Base-by-base conservation (phyloP, 2,888 invertebrate species). In the Latrodectus hesperus region DNA sequence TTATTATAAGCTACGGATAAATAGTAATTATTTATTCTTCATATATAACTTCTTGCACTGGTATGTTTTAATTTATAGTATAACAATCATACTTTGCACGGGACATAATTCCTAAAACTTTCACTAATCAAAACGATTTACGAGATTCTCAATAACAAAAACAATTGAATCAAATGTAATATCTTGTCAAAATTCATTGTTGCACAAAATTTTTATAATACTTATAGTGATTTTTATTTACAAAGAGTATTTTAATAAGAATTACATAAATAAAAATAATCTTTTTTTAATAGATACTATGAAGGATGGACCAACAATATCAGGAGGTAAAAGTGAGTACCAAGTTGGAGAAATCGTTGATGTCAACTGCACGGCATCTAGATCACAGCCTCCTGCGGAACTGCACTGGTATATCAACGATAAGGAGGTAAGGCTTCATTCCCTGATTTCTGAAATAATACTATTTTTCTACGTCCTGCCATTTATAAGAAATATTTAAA, bases 321-420 rank as follows among this genome's bases (percentile, higher is more conserved):
- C 85, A 22, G 89, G 89, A 5, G 89, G 89, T 6, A 85, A 86
- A 49, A 82, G 72, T 22, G 88, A 85, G 51, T 89, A 89, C 68
- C 86, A 88, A 55, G 88, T 89, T 16, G 89, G 88, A 12, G 89
- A 89, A 51, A 83, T 77, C 16, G 89, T 90, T 14, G 84, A 90
- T 65, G 88, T 90, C 64, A 90, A 81, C 53, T 90, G 89, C 77
- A 90, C 89, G 14, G 89, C 89, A 9, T 64, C 84, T 3, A 87
- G 81, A 68, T 90, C 89, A 12, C 86, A 88, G 38, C 89, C 89
- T 12, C 89, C 89, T 17, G 89, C 89, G 4, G 84, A 89, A 71
- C 80, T 90, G n/a, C 84, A 85, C n/a, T 90, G 89, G 83, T 90
- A 89, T 73, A 89, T 90, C 75, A 90, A 90, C 65, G 89, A 90